Evolutionary conservation across 2,888 invertebrate genomes (phyloP), one percentile per base, ranked within the genome.

Genomic region (Strigamia maritima): DNA sequence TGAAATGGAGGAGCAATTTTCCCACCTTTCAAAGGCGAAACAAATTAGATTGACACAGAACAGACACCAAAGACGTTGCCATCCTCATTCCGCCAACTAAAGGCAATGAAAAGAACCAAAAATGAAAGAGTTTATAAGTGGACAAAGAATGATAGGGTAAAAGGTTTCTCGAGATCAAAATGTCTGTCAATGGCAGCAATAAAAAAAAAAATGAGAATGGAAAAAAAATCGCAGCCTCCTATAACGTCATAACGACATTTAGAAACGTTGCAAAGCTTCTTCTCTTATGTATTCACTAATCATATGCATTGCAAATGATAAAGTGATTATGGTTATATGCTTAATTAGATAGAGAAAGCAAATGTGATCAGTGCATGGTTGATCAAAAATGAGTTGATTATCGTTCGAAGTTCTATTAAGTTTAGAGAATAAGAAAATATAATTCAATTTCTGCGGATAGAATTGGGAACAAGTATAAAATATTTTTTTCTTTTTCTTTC

Each of bases 1-100:
- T 70, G 70, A 70, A 70, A 70, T 70, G 70, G 70, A 70, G 70
- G 70, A 70, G 70, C 70, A 70, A 70, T 70, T 70, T 70, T 70
- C 70, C 70, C 70, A 70, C 70, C 70, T 70, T 70, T 70, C 70
- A 70, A 70, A 70, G 70, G 70, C 70, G 70, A 70, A 70, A 70
- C 70, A 70, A 70, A 70, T 70, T 70, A 70, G 70, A 70, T 70
- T 70, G 70, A 70, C 70, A 70, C 70, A 70, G 70, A 70, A 70
- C 70, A 70, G 70, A 70, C 70, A 70, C 70, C 70, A 26, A 70
- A 70, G 70, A 70, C 70, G 70, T 70, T 70, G 70, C 70, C 70
- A 70, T 28, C n/a, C 70, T 28, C 28, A 26, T 70, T 26, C 70
- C 7, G 12, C 7, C 28, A 28, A 70, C 26, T 26, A 10, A 70